phyloP scores from a whole-genome alignment of 2,888 invertebrate genomes.

The Callosobruchus maculatus region DNA sequence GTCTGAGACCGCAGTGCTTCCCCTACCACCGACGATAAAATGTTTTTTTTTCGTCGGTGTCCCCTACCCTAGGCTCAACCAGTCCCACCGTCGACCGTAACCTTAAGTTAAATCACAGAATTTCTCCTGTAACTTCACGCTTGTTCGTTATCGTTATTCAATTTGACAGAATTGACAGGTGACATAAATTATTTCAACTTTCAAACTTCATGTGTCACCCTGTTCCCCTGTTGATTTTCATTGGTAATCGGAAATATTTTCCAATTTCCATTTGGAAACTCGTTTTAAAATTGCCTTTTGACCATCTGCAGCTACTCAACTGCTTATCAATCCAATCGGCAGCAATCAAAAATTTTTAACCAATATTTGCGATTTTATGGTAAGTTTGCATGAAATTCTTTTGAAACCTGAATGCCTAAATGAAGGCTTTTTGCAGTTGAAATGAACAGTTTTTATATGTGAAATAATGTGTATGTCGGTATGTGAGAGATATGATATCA shows the following conservation, averaged over 20 bases:
- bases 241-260: not conserved
- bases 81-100: too few species aligned
- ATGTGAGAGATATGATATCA: constrained; percentile 62
- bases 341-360: not conserved
- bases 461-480: not conserved
- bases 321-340: not conserved
- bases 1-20: too few species aligned
- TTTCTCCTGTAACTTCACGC: too few species aligned
- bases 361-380: not conserved
- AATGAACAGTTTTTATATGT: not conserved
- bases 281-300: not conserved
- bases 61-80: too few species aligned
- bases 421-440: not conserved
- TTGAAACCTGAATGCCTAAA: not conserved
- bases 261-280: not conserved
- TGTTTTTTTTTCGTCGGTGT: too few species aligned
- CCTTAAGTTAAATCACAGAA: too few species aligned
- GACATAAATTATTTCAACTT: not conserved
- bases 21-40: too few species aligned
- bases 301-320: not conserved
- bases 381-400: not conserved
- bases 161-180: not conserved
- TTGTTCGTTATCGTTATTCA: too few species aligned
- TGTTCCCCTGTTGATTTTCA: not conserved
- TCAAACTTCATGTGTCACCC: too few species aligned